Conservation (phyloP, 2,888 invertebrate genomes). For the Anarsia innoxiella region DNA sequence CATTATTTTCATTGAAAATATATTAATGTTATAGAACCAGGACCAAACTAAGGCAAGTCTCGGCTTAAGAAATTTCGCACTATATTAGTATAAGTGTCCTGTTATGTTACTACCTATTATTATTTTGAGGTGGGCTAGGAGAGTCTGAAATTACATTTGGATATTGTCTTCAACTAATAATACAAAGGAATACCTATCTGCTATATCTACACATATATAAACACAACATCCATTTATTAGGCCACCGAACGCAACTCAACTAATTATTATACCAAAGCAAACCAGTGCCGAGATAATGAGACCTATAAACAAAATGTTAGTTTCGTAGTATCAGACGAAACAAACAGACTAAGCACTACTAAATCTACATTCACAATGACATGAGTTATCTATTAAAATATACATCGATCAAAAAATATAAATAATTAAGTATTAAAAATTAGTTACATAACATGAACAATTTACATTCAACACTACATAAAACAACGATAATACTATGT, state of each 20-base stretch:
- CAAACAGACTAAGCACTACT: too few species aligned
- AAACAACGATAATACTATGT: conserved; percentile 71
- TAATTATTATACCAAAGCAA: conserved; percentile 29
- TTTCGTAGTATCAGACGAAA: background rate
- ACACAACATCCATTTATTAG: conserved; percentile 23
- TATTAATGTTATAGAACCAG: too few species aligned
- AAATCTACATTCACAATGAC: conserved; percentile 54
- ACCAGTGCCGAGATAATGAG: conserved; percentile 38
- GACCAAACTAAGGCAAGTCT: conserved; percentile 6
- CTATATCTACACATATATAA: conserved; percentile 34
- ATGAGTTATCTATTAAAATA: too few species aligned
- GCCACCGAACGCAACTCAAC: conserved; percentile 8
- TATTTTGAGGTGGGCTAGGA: conserved; percentile 42
- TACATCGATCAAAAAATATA: conserved; percentile 59
- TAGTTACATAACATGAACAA: conserved; percentile 34
- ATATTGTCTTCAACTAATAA: conserved; percentile 37
- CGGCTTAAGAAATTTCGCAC: conserved; percentile 1
- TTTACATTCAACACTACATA: conserved; percentile 60
- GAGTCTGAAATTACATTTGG: conserved; percentile 45
- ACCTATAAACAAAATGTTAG: background rate
- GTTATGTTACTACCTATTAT: background rate
- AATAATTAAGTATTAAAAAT: conserved; percentile 55
- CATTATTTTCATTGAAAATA: too few species aligned
- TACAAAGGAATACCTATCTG: conserved; percentile 29
- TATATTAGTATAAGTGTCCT: background rate